Percentiles rank a stretch among this genome's conserved stretches.
phyloP scores from a whole-genome alignment of 2,888 invertebrate species.

The Hipparchia semele region DNA sequence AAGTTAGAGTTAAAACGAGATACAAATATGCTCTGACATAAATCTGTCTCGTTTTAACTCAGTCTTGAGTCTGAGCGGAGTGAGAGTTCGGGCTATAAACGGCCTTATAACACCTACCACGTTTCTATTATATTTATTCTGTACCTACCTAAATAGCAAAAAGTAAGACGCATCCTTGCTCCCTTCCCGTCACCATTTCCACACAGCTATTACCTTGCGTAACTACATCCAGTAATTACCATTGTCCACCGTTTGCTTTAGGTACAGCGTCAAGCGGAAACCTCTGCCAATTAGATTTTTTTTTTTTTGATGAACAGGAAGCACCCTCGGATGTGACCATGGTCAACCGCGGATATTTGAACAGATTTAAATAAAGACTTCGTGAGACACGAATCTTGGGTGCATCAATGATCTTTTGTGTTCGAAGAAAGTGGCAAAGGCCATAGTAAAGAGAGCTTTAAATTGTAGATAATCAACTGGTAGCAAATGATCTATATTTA shows the following conservation, averaged over 20 bases:
- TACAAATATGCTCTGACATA: no score
- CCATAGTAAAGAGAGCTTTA: neutral
- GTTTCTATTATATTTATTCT: neutral
- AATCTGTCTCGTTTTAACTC: no score
- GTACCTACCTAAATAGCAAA: neutral
- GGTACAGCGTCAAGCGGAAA: constrained; percentile 33
- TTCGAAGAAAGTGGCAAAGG: neutral
- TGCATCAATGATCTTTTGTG: neutral
- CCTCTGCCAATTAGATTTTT: constrained; percentile 31
- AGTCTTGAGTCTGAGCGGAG: no score
- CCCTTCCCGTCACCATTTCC: constrained; percentile 32
- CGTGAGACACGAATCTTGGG: neutral
- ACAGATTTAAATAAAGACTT: neutral
- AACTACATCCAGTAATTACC: constrained; percentile 31
- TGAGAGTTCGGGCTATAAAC: no score
- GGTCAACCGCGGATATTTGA: constrained; percentile 21
- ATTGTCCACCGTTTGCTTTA: constrained; percentile 30
- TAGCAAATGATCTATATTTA: no score
- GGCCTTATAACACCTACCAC: neutral
- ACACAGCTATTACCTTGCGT: constrained; percentile 28
- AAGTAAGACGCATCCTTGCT: constrained; percentile 10
- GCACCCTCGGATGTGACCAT: constrained; percentile 29
- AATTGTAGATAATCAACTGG: neutral
- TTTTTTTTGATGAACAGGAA: constrained; percentile 30
- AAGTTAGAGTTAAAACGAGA: no score